Conservation (phyloP, 1,140 invertebrate species). For the Plectus sambesii region DNA sequence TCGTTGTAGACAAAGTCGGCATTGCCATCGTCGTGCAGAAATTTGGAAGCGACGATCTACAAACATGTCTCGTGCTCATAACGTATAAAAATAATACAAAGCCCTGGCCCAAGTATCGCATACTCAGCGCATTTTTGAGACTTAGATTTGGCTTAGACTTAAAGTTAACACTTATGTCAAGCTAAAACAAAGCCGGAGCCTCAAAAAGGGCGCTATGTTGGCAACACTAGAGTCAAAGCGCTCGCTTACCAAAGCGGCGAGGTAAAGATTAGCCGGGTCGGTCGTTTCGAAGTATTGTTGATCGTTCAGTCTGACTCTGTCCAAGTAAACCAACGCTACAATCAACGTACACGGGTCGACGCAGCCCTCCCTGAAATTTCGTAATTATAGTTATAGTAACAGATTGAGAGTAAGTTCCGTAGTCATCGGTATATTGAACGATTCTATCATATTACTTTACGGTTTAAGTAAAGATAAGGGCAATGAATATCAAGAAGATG, state of each 20-base stretch:
- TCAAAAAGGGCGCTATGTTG: no score
- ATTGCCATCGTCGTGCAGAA: conserved; percentile 31
- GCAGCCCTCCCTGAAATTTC: conserved; percentile 14
- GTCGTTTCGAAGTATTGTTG: conserved; percentile 24
- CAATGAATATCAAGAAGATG: conserved; percentile 2
- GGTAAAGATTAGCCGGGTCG: conserved; percentile 35
- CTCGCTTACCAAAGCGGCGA: conserved; percentile 29
- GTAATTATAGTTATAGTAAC: conserved; percentile 4
- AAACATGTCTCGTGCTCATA: neutral
- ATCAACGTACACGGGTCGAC: conserved; percentile 33
- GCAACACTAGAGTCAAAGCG: no score
- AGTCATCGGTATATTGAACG: no score
- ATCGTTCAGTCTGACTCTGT: conserved; percentile 26
- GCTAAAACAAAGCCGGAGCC: no score
- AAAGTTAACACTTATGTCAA: no score
- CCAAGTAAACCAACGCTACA: conserved; percentile 38
- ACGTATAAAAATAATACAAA: neutral
- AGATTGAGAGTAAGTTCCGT: neutral
- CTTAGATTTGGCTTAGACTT: no score
- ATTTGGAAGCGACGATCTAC: conserved; percentile 31
- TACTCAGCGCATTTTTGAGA: neutral
- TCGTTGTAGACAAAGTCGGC: conserved; percentile 38
- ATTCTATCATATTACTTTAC: no score
- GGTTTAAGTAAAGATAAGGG: conserved; percentile 10
- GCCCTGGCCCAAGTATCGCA: neutral